These are phyloP conservation scores for Danionella dracula DNA, from an alignment of 2,797 vertebrate species.

Conservation along the genomic window DNA sequence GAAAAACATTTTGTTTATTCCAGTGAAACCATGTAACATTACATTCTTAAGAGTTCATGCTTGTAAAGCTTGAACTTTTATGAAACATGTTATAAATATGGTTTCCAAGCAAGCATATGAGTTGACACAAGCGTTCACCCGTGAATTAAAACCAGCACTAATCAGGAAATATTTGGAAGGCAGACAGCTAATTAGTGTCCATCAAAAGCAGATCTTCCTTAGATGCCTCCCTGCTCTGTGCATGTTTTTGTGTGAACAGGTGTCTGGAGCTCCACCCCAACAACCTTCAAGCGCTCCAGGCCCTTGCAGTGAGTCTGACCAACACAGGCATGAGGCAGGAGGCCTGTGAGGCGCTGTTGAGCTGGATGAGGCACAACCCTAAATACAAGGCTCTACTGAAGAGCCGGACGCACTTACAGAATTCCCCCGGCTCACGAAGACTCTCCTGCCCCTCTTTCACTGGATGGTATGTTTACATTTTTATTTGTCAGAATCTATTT, in stretches of 20 bases:
- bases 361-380: constrained; percentile 90
- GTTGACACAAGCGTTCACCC: constrained; percentile 24
- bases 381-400: constrained; percentile 89
- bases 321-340: constrained; percentile 93
- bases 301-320: constrained; percentile 93
- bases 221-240: constrained; percentile 46
- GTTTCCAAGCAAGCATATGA: constrained; percentile 4
- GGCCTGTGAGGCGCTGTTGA: constrained; percentile 85
- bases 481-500: no score
- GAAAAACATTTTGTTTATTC: no score
- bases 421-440: constrained; percentile 79
- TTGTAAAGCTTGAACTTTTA: not conserved
- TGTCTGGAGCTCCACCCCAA: constrained; percentile 97
- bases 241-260: constrained; percentile 56
- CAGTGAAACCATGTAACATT: no score
- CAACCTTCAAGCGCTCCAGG: constrained; percentile 91
- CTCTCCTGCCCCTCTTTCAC: constrained; percentile 72
- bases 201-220: constrained; percentile 55
- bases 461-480: constrained; percentile 49
- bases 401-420: constrained; percentile 68
- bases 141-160: constrained; percentile 48
- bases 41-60: not conserved
- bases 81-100: not conserved
- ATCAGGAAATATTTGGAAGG: constrained; percentile 54
- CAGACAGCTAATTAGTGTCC: constrained; percentile 60